phyloP scores from a whole-genome alignment of 2,113 vertebrate species.

The Epinephelus fuscoguttatus region DNA sequence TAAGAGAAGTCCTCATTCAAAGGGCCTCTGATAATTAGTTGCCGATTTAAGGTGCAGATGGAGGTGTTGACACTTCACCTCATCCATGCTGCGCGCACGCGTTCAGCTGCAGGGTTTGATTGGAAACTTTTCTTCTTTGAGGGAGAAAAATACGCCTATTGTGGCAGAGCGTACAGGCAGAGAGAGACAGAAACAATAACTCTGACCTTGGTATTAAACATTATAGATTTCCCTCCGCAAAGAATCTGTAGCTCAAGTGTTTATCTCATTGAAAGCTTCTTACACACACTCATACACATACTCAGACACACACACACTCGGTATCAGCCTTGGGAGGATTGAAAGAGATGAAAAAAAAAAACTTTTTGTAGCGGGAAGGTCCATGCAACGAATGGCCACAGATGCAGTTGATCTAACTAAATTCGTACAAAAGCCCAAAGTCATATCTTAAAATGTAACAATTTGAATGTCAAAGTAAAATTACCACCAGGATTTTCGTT shows the following conservation, averaged over 20 bases:
- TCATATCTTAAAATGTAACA: background rate
- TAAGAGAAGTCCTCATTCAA: background rate
- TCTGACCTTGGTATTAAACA: slow-evolving; percentile 48
- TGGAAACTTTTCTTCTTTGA: slow-evolving; percentile 27
- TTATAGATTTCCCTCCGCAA: slow-evolving; percentile 41
- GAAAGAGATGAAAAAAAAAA: slow-evolving; percentile 1
- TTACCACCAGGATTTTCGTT: slow-evolving; percentile 5
- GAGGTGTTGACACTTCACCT: slow-evolving; percentile 40
- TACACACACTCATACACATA: background rate
- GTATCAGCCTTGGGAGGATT: slow-evolving; percentile 20
- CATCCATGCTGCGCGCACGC: background rate
- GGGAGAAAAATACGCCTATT: slow-evolving; percentile 3
- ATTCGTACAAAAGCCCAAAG: background rate
- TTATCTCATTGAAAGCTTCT: slow-evolving; percentile 51
- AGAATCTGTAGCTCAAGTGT: slow-evolving; percentile 59
- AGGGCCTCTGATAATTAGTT: background rate
- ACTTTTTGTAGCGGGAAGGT: background rate
- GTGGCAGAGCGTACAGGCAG: background rate
- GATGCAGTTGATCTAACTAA: background rate
- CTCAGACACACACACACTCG: background rate
- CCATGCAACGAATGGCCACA: background rate
- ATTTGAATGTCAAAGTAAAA: slow-evolving; percentile 3
- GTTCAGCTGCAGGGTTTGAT: slow-evolving; percentile 27
- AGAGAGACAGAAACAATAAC: slow-evolving; percentile 24
- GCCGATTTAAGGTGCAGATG: slow-evolving; percentile 1